A percentile compares a stretch with the other conserved stretches of the same genome.
phyloP scores from a whole-genome alignment of 2,888 invertebrate species.

The Acanthopleura granulata region DNA sequence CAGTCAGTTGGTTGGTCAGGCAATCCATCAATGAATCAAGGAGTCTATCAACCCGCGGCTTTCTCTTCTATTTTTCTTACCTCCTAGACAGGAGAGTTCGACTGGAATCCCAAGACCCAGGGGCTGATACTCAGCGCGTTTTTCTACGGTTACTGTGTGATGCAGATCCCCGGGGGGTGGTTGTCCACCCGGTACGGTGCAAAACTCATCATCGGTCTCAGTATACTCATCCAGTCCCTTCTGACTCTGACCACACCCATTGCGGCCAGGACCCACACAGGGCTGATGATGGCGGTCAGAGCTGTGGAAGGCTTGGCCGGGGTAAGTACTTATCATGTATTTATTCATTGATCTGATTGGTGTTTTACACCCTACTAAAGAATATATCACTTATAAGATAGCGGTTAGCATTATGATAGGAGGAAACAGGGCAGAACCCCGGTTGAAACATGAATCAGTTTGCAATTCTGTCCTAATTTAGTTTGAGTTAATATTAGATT shows the following conservation, averaged over 20 bases:
- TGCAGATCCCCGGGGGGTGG: slow-evolving; percentile 53
- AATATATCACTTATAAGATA: too few species aligned
- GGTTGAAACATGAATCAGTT: too few species aligned
- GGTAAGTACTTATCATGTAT: too few species aligned
- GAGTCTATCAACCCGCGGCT: background rate
- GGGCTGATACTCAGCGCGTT: slow-evolving; percentile 54
- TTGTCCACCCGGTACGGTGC: slow-evolving; percentile 86
- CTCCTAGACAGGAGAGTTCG: slow-evolving; percentile 36
- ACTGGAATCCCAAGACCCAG: slow-evolving; percentile 44
- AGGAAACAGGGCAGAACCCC: too few species aligned
- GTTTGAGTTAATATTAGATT: too few species aligned
- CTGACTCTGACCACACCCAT: slow-evolving; percentile 85
- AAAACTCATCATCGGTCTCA: slow-evolving; percentile 84
- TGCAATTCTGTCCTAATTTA: too few species aligned
- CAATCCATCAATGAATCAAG: background rate
- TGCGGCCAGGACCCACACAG: slow-evolving; percentile 79
- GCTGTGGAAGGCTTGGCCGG: slow-evolving; percentile 86
- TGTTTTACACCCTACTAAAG: too few species aligned
- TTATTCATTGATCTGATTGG: too few species aligned
- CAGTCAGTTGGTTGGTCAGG: background rate
- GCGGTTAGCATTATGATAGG: too few species aligned
- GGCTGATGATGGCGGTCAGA: slow-evolving; percentile 79
- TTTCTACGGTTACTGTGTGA: slow-evolving; percentile 56
- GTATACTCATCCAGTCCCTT: slow-evolving; percentile 84
- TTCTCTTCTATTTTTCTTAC: too few species aligned